A percentile compares a stretch with the other conserved stretches of the same genome.
Conservation (phyloP, 2,888 invertebrate genomes). For the Nomada flava region DNA sequence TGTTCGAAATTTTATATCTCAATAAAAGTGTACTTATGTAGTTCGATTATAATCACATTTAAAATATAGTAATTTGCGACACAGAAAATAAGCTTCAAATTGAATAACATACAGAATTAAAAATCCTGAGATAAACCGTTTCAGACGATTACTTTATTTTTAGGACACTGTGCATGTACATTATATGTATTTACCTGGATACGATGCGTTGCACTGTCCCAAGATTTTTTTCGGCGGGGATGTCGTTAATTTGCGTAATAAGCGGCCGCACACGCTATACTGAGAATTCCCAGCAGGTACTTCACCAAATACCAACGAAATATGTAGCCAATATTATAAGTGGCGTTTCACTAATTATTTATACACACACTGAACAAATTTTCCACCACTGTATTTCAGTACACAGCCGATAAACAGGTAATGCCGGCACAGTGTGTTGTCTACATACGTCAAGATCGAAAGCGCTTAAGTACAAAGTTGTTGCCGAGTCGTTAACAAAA, state of each 20-base stretch:
- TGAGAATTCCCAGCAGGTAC: not conserved
- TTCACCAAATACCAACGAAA: not conserved
- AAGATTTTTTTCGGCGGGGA: constrained; percentile 22
- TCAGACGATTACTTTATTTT: not conserved
- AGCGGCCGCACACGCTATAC: not conserved
- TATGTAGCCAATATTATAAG: not conserved
- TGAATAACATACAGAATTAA: not conserved
- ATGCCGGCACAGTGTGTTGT: constrained; percentile 38
- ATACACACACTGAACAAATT: constrained; percentile 20
- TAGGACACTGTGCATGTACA: not conserved
- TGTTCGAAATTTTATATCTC: not conserved
- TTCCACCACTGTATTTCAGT: constrained; percentile 31
- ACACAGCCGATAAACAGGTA: constrained; percentile 37
- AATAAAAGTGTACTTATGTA: not conserved
- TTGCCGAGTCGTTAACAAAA: not conserved
- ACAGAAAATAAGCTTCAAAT: not conserved
- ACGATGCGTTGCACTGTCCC: constrained; percentile 36
- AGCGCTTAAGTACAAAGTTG: constrained; percentile 43
- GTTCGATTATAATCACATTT: not conserved
- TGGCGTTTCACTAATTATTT: constrained; percentile 35
- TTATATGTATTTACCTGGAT: constrained; percentile 44
- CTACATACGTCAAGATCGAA: constrained; percentile 6
- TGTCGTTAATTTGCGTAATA: constrained; percentile 37
- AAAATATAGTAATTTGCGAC: not conserved
- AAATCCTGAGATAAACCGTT: not conserved